Base-by-base conservation (phyloP, 2,797 vertebrate species). In the Zalophus californianus region DNA sequence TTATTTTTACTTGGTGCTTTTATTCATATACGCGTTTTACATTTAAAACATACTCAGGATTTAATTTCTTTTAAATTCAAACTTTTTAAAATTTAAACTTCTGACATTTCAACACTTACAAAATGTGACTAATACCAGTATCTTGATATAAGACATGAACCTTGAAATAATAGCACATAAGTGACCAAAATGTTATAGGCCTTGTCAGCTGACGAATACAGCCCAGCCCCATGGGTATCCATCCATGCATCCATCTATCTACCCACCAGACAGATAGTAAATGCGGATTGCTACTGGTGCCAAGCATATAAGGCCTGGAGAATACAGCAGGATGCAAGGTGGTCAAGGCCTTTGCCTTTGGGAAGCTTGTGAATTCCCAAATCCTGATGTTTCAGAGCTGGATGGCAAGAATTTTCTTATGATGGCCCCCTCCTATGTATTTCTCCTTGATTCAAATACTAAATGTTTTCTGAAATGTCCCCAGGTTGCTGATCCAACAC, bases 61-160 rank as follows among this genome's bases (percentile, higher is more conserved):
- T 97, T 83, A 85, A n/a, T 90, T 13, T 52, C 48, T 75, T 75
- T 75, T 75, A 75, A 75, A 75, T 48, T 48, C 15, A 18, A 16
- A 54, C 48, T 50, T 44, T 95, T 79, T 90, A 58, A 64, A 80
- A 77, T 80, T 41, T 64, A 35, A 90, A 72, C 32, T 78, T 91
- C 82, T 90, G 16, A 92, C 32, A 93, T 95, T n/a, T 91, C 12
- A 78, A 27, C n/a, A 93, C 25, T 75, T 92, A 64, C 1, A 52
- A 84, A 90, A 86, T 29, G 9, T 85, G 89, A 27, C 20, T 50
- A 3, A 88, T 96, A 64, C 27, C 18, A 79, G 50, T 52, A 50
- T 96, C 87, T 90, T 96, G 52, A 73, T 92, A 78, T 85, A 54
- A 82, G n/a, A 80, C 64, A 44, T 85, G 90, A 94, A 73, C 41